Evolutionary conservation across 2,888 invertebrate species (phyloP), one percentile per base, ranked within the genome.

Genomic region (Bedellia somnulentella): DNA sequence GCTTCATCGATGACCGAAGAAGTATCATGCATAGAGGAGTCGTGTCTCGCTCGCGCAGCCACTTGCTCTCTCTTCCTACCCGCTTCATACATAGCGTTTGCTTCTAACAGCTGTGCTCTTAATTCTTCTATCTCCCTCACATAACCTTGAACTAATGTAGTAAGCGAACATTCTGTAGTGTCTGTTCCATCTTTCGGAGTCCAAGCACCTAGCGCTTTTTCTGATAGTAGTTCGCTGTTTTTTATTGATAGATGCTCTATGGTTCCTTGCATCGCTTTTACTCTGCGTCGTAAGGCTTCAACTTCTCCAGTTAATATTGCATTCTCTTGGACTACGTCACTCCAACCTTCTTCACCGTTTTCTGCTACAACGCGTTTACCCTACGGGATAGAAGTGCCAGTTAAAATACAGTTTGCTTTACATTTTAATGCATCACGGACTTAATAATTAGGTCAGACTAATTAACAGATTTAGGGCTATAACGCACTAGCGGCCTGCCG

Each of bases 281-380:
- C 83, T 30, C 97, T 76, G 8, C 90, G 88, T 25, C 93, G 78
- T 18, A 97, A 73, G 38, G 92, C 89, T 48, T 90, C 89, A 37
- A 91, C 86, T 59, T 98, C 97, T 29, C 86, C 85, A 43, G 89
- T 86, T 2, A 97, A 78, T 82, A 97, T 89, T 14, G 87, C 88
- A 64, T 96, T 97, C 73, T 99, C 98, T 54, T 94, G 90, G 54
- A 89, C 94, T 66, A 96, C 92, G 56, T 99, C 98, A 45, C 94
- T 95, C 44, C 94, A 84, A 18, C 85, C 81, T 47, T 92, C 89
- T 37, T 84, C 83, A 3, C 96, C 96, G 57, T 94, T 93, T 43
- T 87, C 86, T 35, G 89, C 86, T 23, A 94, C 80, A 9, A 90
- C 79, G 36, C 94, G 81, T 77, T 94, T 93, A 35, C 96, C 96